Evolutionary conservation across 1,140 invertebrate species (phyloP).

Genomic region (Laupala kohalensis): DNA sequence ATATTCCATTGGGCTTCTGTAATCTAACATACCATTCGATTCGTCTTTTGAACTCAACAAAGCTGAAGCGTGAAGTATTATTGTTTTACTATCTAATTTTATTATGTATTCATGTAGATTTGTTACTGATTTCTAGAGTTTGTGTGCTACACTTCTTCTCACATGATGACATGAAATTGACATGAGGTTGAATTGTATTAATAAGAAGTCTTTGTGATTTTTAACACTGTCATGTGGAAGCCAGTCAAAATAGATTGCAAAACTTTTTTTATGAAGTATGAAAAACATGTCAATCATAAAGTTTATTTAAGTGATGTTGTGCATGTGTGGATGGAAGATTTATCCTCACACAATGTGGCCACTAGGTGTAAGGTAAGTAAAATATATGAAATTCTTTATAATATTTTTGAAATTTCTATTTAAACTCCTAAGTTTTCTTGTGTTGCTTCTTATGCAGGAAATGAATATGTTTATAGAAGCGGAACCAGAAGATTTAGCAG

Average conservation of each 20-base stretch:
- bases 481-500: background rate
- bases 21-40: too few species aligned
- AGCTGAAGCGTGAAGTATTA: too few species aligned
- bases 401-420: background rate
- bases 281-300: background rate
- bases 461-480: background rate
- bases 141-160: too few species aligned
- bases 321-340: background rate
- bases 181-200: too few species aligned
- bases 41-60: too few species aligned
- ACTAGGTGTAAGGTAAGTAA: background rate
- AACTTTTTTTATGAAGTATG: background rate
- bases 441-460: background rate
- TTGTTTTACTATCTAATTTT: too few species aligned
- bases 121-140: too few species aligned
- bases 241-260: background rate
- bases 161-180: too few species aligned
- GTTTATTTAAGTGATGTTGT: background rate
- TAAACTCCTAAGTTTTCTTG: background rate
- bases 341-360: background rate
- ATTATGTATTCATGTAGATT: too few species aligned
- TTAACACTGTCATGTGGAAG: background rate
- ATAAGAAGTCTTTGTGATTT: too few species aligned
- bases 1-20: too few species aligned
- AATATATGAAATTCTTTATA: background rate